Conservation (phyloP, 2,797 vertebrate species). For the Sciurus vulgaris region DNA sequence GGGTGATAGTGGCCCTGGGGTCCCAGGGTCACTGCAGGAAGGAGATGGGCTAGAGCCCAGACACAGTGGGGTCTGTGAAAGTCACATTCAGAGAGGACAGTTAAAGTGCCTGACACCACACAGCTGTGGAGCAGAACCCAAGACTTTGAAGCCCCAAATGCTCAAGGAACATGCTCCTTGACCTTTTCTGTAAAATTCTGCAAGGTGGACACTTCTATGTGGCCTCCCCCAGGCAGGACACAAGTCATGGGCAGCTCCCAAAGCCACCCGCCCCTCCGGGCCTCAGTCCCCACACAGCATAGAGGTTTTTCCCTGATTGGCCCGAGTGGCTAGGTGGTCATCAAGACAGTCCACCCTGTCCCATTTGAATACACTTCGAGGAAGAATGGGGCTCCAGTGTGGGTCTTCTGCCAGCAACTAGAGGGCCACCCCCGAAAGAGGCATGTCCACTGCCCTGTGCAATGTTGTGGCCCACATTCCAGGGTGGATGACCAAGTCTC, state of each 20-base stretch:
- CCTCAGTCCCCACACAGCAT: neutral
- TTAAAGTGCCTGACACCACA: neutral
- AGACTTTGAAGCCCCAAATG: neutral
- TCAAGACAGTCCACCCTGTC: neutral
- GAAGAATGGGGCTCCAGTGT: neutral
- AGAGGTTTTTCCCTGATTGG: neutral
- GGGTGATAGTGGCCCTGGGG: neutral
- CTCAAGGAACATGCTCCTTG: neutral
- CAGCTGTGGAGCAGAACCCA: neutral
- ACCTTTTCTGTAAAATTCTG: neutral
- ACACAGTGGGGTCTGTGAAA: neutral
- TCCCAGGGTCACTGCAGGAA: neutral
- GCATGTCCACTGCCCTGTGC: neutral
- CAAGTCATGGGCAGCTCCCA: fast-evolving
- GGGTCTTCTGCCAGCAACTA: neutral
- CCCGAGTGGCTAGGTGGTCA: neutral
- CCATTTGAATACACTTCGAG: neutral
- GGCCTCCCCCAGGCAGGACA: neutral
- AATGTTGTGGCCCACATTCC: neutral
- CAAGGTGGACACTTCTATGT: fast-evolving
- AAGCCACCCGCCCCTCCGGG: neutral
- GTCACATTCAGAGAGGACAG: neutral
- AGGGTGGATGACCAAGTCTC: too few relatives aligned
- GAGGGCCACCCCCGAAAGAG: neutral
- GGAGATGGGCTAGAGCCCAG: neutral